These are phyloP conservation scores for Ornithorhynchus anatinus DNA, from an alignment of 2,113 vertebrate genomes.

Conservation along the genomic window DNA sequence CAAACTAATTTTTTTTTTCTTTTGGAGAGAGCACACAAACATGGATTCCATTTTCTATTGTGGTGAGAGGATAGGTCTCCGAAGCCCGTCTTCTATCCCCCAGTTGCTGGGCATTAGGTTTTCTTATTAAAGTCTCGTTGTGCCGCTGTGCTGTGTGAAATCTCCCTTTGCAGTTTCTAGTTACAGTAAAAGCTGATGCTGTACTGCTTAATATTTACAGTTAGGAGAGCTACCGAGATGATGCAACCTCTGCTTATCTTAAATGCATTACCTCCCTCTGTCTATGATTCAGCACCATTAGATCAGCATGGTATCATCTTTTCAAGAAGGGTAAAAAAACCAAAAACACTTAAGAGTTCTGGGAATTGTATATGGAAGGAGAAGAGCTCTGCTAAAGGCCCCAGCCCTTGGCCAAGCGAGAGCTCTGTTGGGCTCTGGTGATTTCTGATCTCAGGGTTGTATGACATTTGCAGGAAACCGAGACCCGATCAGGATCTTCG, in stretches of 20 bases:
- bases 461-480: not conserved
- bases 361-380: conserved; percentile 20
- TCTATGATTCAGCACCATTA: conserved; percentile 77
- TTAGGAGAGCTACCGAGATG: conserved; percentile 63
- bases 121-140: conserved; percentile 26
- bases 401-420: conserved; percentile 2
- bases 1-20: conserved; percentile 50
- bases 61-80: not conserved
- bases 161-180: conserved; percentile 43
- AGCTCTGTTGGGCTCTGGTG: not conserved
- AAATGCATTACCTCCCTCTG: conserved; percentile 72
- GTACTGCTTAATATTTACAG: conserved; percentile 57
- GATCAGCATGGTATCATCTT: conserved; percentile 72
- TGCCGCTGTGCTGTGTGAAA: conserved; percentile 4
- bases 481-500: not conserved
- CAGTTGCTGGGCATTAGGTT: conserved; percentile 53
- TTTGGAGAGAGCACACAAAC: not conserved
- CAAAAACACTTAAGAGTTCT: conserved; percentile 48
- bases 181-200: conserved; percentile 72
- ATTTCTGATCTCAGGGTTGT: not conserved
- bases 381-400: conserved; percentile 15
- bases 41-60: not conserved
- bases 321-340: conserved; percentile 46
- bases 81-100: conserved; percentile 6
- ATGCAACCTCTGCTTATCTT: conserved; percentile 59